Percentiles rank a stretch among this genome's conserved stretches.
phyloP scores from a whole-genome alignment of 2,888 invertebrate species.

The Trilocha varians region DNA sequence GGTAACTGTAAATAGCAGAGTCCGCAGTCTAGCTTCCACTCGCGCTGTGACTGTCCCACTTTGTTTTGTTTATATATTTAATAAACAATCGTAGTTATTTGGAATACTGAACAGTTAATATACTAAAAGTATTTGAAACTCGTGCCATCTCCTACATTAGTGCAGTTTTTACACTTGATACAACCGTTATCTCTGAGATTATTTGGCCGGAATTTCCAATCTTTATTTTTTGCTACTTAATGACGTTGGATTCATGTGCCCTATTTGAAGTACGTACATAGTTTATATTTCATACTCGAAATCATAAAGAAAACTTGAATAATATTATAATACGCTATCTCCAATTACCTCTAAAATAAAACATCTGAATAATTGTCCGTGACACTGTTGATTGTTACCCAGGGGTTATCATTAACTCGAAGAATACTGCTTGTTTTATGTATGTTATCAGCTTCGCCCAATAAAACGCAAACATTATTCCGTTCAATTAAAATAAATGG shows the following conservation, averaged over 20 bases:
- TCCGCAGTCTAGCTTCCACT: slow-evolving; percentile 18
- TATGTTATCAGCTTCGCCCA: background rate
- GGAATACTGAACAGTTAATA: background rate
- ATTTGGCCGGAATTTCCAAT: too few species aligned
- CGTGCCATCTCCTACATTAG: background rate
- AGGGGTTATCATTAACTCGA: slow-evolving; percentile 11
- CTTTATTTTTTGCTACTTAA: too few species aligned
- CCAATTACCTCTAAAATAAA: too few species aligned
- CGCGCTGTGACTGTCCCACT: slow-evolving; percentile 23
- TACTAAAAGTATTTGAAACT: background rate
- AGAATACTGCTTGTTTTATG: background rate
- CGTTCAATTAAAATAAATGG: background rate
- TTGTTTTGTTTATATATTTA: slow-evolving; percentile 7
- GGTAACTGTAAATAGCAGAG: slow-evolving; percentile 41
- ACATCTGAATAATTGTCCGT: background rate
- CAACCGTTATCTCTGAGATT: too few species aligned
- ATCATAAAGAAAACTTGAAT: too few species aligned
- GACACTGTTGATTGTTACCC: background rate
- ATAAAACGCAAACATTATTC: background rate
- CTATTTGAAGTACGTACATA: too few species aligned
- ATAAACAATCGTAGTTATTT: background rate
- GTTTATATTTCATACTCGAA: too few species aligned
- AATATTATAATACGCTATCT: too few species aligned
- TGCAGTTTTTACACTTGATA: too few species aligned
- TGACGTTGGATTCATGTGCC: too few species aligned